Evolutionary conservation across 35 echinoderm and acorn worm species (phyloP), one percentile per base, ranked within the genome.

Genomic region (Hemicentrotus pulcherrimus): DNA sequence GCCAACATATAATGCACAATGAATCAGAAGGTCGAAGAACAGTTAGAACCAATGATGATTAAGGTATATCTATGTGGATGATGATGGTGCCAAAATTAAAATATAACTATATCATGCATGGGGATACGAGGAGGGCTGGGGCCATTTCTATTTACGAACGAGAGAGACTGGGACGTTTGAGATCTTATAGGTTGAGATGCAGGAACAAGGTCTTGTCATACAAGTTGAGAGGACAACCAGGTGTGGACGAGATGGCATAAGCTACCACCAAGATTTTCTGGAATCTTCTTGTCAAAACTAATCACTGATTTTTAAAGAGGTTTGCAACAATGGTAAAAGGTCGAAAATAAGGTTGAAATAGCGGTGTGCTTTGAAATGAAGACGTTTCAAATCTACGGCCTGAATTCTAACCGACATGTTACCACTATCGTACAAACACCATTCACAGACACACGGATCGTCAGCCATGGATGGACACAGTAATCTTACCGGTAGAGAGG

Each of bases 241-340:
- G 65, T 78, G 65, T 78, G 7, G 65, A 24, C 5, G 65, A n/a
- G 28, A 78, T 78, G 28, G 19, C 19, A 7, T 78, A 78, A 78
- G 65, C 65, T 78, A 78, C 6, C 15, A n/a, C 19, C 6, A 78
- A 78, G 65, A 78, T 78, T 78, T 78, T 78, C 65, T 78, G 65
- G 65, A 78, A 78, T 78, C 65, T 78, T 78, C 65, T 78, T 78
- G 65, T 78, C 65, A 78, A n/a, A 78, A 78, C 24, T 78, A 78
- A 78, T 78, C 19, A 78, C 65, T 2, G 19, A 28, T 22, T 28
- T 24, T 78, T n/a, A n/a, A 70, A 70, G 61, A 70, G 61, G 61
- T 70, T 65, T 70, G 16, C 18, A 70, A 70, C 24, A 70, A 70
- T 70, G 61, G 61, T 70, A 70, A 70, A 70, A 70, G 24, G 61